Evolutionary conservation across 1,140 invertebrate species (phyloP), one percentile per base, ranked within the genome.

Genomic region (Euwallacea similis): DNA sequence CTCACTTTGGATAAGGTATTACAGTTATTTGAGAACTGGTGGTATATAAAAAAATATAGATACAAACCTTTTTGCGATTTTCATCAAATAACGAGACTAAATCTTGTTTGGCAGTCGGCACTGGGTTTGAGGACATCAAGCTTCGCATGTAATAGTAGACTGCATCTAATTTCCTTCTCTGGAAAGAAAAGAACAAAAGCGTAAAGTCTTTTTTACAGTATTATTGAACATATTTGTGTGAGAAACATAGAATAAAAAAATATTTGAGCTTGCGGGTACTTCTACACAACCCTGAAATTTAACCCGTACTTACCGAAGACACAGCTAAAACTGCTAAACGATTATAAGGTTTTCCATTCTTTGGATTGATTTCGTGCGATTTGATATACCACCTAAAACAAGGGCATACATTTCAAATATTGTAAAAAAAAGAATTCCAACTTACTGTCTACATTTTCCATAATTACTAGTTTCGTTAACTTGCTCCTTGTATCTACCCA

Each of bases 121-220:
- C 93, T 8, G 95, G 94, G 87, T 96, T 97, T 15, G 94, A 95
- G 44, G 95, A 92, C 87, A 96, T 93, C 63, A 98, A 84, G 83
- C 95, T 96, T 77, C 96, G 86, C 90, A 97, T 96, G 80, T 97
- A 97, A 82, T 94, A 97, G 83, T 98, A 98, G 10, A 98, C 94
- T n/a, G 96, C 95, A 83, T 98, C 96, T 64, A 98, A 85, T 85
- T 95, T 95, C 79, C 94, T 87, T 83, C 91, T 91, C 94, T 97
- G 83, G 69, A 87, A 76, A 47, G 44, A 6, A n/a, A 13, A 2
- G 46, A 13, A 50, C 46, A 50, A 50, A 50, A 11, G 9, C 3
- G 13, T 50, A 33, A 4, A 33, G 21, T 33, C 1, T 33, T 33
- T 33, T 33, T 33, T 4, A 33, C 21, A 4, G 21, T 4, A 33